These are phyloP conservation scores for Formica selysi DNA, from an alignment of 1,140 invertebrate genomes.

Conservation along the genomic window DNA sequence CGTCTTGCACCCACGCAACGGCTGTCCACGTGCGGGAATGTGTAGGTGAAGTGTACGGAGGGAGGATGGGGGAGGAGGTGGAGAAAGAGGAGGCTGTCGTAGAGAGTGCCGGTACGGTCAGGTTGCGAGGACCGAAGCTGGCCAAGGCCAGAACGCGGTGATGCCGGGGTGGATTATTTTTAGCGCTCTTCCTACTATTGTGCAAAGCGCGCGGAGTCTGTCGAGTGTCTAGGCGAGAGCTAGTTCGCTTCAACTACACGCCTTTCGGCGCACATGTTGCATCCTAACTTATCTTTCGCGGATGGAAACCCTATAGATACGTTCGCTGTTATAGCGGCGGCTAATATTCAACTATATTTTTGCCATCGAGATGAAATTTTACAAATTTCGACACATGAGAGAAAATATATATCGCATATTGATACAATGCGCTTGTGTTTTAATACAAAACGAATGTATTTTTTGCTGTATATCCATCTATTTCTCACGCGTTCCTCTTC, in stretches of 20 bases:
- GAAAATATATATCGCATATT: background rate
- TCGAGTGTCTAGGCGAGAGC: slow-evolving; percentile 76
- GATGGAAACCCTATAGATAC: background rate
- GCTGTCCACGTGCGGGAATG: slow-evolving; percentile 42
- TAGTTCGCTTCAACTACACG: slow-evolving; percentile 65
- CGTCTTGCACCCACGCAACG: slow-evolving; percentile 33
- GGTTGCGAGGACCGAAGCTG: slow-evolving; percentile 76
- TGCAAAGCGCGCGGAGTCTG: slow-evolving; percentile 77
- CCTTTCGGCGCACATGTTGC: slow-evolving; percentile 1
- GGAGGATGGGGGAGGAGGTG: background rate
- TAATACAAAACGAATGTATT: background rate
- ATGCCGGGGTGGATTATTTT: slow-evolving; percentile 76
- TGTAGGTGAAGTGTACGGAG: background rate
- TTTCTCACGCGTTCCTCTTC: background rate
- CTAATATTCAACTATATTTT: background rate
- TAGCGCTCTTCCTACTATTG: slow-evolving; percentile 81
- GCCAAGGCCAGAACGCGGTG: slow-evolving; percentile 77
- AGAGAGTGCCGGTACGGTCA: slow-evolving; percentile 67
- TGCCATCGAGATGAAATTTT: background rate
- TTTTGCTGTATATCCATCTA: background rate
- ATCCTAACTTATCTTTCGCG: slow-evolving; percentile 17
- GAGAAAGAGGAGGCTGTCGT: slow-evolving; percentile 14
- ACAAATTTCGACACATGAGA: background rate
- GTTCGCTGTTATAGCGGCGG: slow-evolving; percentile 14
- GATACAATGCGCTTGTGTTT: background rate